These are phyloP conservation scores for Mimas tiliae DNA, from an alignment of 2,888 invertebrate genomes.

Conservation along the genomic window DNA sequence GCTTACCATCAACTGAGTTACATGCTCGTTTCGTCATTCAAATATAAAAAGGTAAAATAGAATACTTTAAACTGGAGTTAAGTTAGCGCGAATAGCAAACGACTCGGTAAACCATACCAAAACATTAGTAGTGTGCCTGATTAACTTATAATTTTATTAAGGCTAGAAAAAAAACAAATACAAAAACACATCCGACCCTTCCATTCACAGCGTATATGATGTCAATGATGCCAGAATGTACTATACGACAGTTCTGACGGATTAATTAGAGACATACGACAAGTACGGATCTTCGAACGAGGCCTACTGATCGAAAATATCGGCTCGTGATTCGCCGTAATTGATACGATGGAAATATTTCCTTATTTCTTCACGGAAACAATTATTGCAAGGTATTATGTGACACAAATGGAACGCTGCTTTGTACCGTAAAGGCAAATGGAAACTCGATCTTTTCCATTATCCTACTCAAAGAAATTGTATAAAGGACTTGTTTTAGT, in stretches of 20 bases:
- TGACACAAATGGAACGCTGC: constrained; percentile 37
- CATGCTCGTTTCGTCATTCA: too few species aligned
- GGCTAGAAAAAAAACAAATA: too few species aligned
- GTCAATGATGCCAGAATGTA: background rate
- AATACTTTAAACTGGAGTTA: too few species aligned
- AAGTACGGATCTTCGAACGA: background rate
- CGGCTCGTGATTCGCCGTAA: constrained; percentile 28
- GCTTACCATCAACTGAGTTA: too few species aligned
- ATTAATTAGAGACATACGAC: background rate
- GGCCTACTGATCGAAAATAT: constrained; percentile 19
- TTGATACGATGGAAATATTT: constrained; percentile 30
- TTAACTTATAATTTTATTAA: too few species aligned
- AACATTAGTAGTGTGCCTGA: too few species aligned
- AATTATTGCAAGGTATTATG: constrained; percentile 31
- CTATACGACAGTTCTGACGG: background rate
- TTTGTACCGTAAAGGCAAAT: constrained; percentile 37
- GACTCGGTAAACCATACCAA: too few species aligned
- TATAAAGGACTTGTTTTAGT: constrained; percentile 14
- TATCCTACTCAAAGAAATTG: constrained; percentile 21
- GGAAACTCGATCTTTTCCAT: constrained; percentile 28
- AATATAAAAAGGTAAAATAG: too few species aligned
- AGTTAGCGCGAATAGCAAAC: too few species aligned
- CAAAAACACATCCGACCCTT: too few species aligned
- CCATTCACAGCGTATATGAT: too few species aligned
- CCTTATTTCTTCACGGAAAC: constrained; percentile 30